Evolutionary conservation across 2,888 invertebrate genomes (phyloP).

Genomic region (Chalcis sispes): DNA sequence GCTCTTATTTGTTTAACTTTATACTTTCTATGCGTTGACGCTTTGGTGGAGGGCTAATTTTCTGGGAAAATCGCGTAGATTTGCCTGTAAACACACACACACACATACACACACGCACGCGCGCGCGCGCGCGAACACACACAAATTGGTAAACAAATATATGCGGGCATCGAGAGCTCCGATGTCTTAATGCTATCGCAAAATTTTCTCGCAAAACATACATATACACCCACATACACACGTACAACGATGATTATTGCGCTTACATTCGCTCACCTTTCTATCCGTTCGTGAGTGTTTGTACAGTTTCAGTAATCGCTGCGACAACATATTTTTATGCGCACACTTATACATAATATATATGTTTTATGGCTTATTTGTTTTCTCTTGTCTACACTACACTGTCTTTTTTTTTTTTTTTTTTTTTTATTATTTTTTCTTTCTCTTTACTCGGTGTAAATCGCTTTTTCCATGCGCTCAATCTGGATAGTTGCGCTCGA

Average conservation of each 20-base stretch:
- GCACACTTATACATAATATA: no score
- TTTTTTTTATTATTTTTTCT: slow-evolving; percentile 25
- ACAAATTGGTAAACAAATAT: not conserved
- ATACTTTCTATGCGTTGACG: not conserved
- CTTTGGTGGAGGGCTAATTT: not conserved
- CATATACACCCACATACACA: no score
- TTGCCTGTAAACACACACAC: no score
- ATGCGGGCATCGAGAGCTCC: not conserved
- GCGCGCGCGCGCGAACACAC: no score
- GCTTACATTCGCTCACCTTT: not conserved
- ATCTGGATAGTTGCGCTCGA: not conserved
- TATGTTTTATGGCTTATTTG: not conserved
- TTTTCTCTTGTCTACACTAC: not conserved
- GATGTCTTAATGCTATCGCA: no score
- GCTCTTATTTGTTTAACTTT: not conserved
- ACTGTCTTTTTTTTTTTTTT: slow-evolving; percentile 3
- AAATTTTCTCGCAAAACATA: no score
- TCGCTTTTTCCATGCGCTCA: no score
- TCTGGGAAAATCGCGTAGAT: not conserved
- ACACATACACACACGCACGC: no score
- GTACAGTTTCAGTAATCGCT: no score
- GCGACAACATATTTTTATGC: slow-evolving; percentile 3
- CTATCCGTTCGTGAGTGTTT: no score
- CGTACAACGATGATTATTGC: no score
- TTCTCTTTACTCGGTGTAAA: no score